Conservation (phyloP, 1,140 invertebrate species). For the Zaprionus inermis region DNA sequence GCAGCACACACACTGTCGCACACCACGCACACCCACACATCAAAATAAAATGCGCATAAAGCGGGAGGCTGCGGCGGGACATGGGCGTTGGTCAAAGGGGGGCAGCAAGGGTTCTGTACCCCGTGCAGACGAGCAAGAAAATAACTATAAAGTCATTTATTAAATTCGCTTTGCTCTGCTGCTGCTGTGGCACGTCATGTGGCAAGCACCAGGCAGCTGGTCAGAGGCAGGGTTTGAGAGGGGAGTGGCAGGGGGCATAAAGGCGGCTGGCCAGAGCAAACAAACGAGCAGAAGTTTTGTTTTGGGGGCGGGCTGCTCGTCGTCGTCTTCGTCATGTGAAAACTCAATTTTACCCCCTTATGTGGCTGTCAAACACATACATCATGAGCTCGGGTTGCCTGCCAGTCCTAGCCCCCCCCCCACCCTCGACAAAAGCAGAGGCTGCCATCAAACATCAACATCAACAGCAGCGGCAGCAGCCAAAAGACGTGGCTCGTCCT, state of each 20-base stretch:
- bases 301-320: too few relatives aligned
- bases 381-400: conserved; percentile 41
- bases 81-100: neutral
- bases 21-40: conserved; percentile 17
- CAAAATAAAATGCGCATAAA: conserved; percentile 50
- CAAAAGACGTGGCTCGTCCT: conserved; percentile 51
- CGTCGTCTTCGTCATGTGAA: conserved; percentile 40
- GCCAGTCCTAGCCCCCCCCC: conserved; percentile 4
- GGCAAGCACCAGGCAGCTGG: conserved; percentile 33
- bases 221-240: neutral
- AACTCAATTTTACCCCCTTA: conserved; percentile 81
- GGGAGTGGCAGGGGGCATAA: neutral
- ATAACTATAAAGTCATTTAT: conserved; percentile 80
- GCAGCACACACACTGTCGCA: conserved; percentile 35
- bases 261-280: conserved; percentile 55
- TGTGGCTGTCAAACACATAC: conserved; percentile 76
- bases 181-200: conserved; percentile 40
- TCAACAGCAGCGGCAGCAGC: conserved; percentile 66
- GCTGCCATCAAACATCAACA: conserved; percentile 72
- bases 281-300: conserved; percentile 54
- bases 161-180: conserved; percentile 61
- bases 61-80: conserved; percentile 19
- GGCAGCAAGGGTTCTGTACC: conserved; percentile 44
- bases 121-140: conserved; percentile 42
- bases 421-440: conserved; percentile 5